These are phyloP conservation scores for Trinorchestia longiramus DNA, from an alignment of 1,140 invertebrate species.

Conservation along the genomic window DNA sequence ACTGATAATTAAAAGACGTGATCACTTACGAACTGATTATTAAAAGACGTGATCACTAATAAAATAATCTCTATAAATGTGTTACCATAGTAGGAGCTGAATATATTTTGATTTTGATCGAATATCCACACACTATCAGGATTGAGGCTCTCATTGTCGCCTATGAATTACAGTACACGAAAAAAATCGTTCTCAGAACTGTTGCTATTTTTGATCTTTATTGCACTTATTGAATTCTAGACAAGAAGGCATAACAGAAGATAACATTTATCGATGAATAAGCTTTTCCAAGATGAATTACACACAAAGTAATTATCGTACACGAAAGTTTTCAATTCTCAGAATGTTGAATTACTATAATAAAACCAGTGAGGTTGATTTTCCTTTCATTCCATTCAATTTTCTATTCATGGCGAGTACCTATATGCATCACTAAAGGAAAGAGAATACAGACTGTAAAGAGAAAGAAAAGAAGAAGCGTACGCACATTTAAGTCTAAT, in stretches of 20 bases:
- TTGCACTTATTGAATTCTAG: background rate
- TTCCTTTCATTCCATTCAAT: too few relatives aligned
- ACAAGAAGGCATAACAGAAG: background rate
- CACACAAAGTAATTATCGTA: background rate
- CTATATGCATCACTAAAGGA: background rate
- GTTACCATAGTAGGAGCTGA: too few relatives aligned
- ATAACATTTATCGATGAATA: background rate
- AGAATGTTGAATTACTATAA: background rate
- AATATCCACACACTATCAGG: too few relatives aligned
- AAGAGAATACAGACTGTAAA: background rate
- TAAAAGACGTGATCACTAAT: too few relatives aligned
- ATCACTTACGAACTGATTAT: too few relatives aligned
- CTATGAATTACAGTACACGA: background rate
- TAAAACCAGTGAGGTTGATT: too few relatives aligned
- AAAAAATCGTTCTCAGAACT: background rate
- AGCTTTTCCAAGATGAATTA: background rate
- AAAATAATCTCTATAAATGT: too few relatives aligned
- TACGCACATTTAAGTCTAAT: background rate
- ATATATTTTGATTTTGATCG: too few relatives aligned
- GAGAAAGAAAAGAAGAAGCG: background rate
- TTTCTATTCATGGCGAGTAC: too few relatives aligned
- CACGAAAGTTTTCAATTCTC: background rate
- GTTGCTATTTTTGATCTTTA: background rate
- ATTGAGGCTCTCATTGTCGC: background rate
- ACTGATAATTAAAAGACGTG: too few relatives aligned